Conservation (phyloP, 2,888 invertebrate genomes). For the Andrena minutula region DNA sequence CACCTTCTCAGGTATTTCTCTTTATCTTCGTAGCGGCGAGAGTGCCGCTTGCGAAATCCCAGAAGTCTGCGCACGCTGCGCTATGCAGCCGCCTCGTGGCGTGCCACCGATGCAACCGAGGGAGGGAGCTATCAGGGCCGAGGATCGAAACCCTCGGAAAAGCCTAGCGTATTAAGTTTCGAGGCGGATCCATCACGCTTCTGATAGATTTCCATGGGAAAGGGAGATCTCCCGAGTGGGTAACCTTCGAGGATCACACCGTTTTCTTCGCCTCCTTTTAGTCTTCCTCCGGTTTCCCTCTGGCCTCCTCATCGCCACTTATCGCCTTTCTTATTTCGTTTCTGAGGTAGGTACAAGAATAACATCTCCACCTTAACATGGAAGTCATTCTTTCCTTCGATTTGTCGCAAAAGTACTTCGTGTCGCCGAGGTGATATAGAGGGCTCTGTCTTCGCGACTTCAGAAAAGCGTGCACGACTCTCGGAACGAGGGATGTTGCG, state of each 20-base stretch:
- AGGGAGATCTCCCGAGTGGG: neutral
- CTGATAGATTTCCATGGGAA: slow-evolving; percentile 15
- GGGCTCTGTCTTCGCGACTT: neutral
- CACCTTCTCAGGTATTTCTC: slow-evolving; percentile 80
- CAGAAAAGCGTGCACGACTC: neutral
- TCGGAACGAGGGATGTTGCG: slow-evolving; percentile 6
- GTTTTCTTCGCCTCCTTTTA: too few species aligned
- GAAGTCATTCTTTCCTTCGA: neutral
- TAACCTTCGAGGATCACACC: too few species aligned
- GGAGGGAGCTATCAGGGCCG: slow-evolving; percentile 40
- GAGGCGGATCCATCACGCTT: slow-evolving; percentile 2
- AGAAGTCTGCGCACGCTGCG: slow-evolving; percentile 68
- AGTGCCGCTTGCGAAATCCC: slow-evolving; percentile 79
- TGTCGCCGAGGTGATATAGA: neutral
- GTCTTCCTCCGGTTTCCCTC: neutral
- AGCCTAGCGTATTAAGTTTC: slow-evolving; percentile 37
- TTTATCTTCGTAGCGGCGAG: slow-evolving; percentile 74
- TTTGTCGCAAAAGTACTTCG: neutral
- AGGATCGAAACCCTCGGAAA: slow-evolving; percentile 57
- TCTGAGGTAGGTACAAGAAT: too few species aligned
- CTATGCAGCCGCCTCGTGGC: slow-evolving; percentile 53
- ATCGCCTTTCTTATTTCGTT: too few species aligned
- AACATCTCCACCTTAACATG: neutral
- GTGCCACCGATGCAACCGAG: slow-evolving; percentile 52
- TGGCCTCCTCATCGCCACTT: neutral